Evolutionary conservation across 2,797 vertebrate species (phyloP), one percentile per base, ranked within the genome.

Genomic region (Myotis pilosus): DNA sequence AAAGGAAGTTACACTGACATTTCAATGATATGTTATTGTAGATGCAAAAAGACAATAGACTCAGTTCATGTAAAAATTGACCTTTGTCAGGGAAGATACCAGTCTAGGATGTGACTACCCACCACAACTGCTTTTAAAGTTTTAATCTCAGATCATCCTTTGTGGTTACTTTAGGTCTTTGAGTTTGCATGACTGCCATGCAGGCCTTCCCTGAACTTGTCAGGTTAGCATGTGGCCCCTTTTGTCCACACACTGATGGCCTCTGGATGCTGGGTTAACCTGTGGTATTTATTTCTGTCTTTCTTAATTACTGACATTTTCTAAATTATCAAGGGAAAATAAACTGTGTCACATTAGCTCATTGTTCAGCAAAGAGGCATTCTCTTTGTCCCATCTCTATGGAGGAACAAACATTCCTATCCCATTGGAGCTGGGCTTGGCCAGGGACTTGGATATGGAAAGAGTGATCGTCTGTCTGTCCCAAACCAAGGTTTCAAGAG

Each of bases 241-340:
- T 51, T 51, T 17, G 49, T 51, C 5, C 49, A 5, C 49, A 51
- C 16, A 38, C 19, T 53, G 19, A 36, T 72, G 15, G 49, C 57
- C 55, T 79, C 44, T 49, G 49, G 38, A 36, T 80, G 16, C 33
- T 75, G 30, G 2, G 57, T 69, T 47, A 93, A 41, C 33, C 36
- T 55, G 6, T 49, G 71, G 41, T 83, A 71, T 51, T 87, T 82
- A 69, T 53, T 57, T 68, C 92, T 81, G 8, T 90, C 71, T 55
- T 71, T 76, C 62, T 82, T 62, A 91, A 89, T 71, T 64, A 44
- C 5, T 55, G 33, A 49, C 1, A 19, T 62, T 64, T 87, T 83
- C 76, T 76, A 76, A 93, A 53, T 90, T 82, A 57, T 47, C 12
- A 78, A 33, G 30, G 25, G 0, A 60, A 44, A 53, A 33, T 83